These are phyloP conservation scores for Medauroidea extradentata DNA, from an alignment of 1,140 invertebrate genomes.

Conservation along the genomic window DNA sequence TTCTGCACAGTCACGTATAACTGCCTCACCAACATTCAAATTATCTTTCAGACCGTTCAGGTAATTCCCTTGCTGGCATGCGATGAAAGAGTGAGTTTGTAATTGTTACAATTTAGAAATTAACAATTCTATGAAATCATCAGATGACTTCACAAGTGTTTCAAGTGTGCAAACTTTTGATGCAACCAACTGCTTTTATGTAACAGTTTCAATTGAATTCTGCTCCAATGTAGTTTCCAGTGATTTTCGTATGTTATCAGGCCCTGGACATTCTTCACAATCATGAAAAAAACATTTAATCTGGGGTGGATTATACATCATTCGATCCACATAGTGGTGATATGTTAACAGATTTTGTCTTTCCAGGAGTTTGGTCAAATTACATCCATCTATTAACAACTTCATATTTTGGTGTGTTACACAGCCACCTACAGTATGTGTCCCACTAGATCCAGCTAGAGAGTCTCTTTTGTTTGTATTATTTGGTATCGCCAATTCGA, in stretches of 20 bases:
- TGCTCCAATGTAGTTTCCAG: neutral
- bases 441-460: too few relatives aligned
- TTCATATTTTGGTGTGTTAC: too few relatives aligned
- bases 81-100: neutral
- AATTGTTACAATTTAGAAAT: neutral
- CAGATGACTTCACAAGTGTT: neutral
- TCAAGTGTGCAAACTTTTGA: neutral
- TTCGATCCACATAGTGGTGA: too few relatives aligned
- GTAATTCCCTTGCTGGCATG: neutral
- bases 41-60: neutral
- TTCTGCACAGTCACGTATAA: conserved; percentile 27
- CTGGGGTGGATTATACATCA: neutral
- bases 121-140: neutral
- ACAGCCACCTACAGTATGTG: too few relatives aligned
- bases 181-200: neutral
- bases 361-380: too few relatives aligned
- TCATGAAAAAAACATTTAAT: neutral
- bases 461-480: too few relatives aligned
- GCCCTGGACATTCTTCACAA: neutral
- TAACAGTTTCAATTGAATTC: neutral
- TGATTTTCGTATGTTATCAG: neutral
- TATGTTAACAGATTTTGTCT: too few relatives aligned
- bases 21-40: neutral
- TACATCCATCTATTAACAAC: too few relatives aligned
- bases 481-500: too few relatives aligned